These are phyloP conservation scores for Fukomys damarensis DNA, from an alignment of 2,113 vertebrate genomes.

Conservation along the genomic window DNA sequence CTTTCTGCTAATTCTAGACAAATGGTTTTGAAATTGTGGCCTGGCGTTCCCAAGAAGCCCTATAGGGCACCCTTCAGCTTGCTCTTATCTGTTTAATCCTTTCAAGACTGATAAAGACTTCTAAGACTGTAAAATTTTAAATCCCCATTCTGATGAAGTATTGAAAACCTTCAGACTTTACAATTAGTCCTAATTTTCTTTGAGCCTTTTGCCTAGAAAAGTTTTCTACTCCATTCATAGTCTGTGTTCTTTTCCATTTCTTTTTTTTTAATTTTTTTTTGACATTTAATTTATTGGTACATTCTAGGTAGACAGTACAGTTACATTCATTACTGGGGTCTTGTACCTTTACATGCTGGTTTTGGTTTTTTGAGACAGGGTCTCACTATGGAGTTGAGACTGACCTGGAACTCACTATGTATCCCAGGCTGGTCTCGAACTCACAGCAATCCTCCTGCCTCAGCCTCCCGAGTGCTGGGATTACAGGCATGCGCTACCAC, in stretches of 20 bases:
- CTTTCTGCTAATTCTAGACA: not conserved
- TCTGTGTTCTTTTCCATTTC: slow-evolving; percentile 38
- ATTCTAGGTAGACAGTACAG: too few species aligned
- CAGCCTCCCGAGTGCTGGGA: too few species aligned
- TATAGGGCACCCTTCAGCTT: not conserved
- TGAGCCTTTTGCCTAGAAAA: slow-evolving; percentile 28
- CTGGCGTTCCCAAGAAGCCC: not conserved
- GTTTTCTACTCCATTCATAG: not conserved
- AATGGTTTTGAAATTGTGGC: not conserved
- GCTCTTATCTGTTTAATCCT: slow-evolving; percentile 26
- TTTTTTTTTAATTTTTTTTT: too few species aligned
- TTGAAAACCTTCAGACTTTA: not conserved
- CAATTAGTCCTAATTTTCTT: not conserved
- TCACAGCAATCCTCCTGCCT: too few species aligned
- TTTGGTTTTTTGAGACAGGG: too few species aligned
- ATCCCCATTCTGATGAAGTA: not conserved
- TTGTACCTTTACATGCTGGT: too few species aligned
- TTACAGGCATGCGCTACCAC: too few species aligned
- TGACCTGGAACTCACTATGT: too few species aligned
- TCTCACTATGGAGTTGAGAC: too few species aligned
- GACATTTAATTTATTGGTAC: too few species aligned
- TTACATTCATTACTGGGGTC: too few species aligned
- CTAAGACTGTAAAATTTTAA: slow-evolving; percentile 40
- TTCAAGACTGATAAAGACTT: slow-evolving; percentile 25
- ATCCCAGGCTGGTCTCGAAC: too few species aligned